Conservation (phyloP, 2,113 vertebrate genomes). For the Psilopogon haemacephalus region DNA sequence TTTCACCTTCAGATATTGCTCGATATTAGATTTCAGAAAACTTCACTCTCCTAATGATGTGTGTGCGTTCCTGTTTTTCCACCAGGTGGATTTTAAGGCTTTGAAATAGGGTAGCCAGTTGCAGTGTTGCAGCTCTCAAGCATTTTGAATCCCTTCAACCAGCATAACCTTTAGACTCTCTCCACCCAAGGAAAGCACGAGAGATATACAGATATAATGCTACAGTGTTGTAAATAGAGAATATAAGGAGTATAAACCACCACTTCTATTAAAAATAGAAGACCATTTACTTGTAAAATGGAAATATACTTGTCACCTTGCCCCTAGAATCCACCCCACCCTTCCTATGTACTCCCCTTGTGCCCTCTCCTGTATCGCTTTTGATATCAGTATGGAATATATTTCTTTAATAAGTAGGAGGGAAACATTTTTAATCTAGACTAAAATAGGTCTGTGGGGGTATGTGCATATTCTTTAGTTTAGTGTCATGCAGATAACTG, state of each 20-base stretch:
- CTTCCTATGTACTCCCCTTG: background rate
- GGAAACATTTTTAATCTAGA: slow-evolving; percentile 40
- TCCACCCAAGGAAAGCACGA: slow-evolving; percentile 55
- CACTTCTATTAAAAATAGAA: background rate
- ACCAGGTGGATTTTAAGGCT: slow-evolving; percentile 59
- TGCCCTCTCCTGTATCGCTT: background rate
- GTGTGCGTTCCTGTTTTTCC: slow-evolving; percentile 61
- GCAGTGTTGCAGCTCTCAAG: slow-evolving; percentile 40
- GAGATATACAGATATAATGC: slow-evolving; percentile 9
- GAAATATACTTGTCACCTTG: slow-evolving; percentile 6
- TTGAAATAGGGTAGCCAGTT: slow-evolving; percentile 51
- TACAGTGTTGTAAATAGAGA: background rate
- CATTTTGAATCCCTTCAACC: slow-evolving; percentile 39
- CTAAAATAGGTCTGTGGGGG: slow-evolving; percentile 46
- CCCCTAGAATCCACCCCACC: background rate
- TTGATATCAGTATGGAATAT: slow-evolving; percentile 12
- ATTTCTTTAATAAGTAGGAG: slow-evolving; percentile 65
- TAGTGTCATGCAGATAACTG: slow-evolving; percentile 23
- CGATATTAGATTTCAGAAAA: slow-evolving; percentile 57
- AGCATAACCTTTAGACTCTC: slow-evolving; percentile 63
- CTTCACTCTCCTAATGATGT: slow-evolving; percentile 60
- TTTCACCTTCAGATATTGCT: slow-evolving; percentile 48
- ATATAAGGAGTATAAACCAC: background rate
- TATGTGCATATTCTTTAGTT: slow-evolving; percentile 56
- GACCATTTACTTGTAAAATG: background rate